A percentile compares a stretch with the other conserved stretches of the same genome.
These are phyloP conservation scores for Ageneiosus marmoratus DNA, from an alignment of 2,113 vertebrate species.

Conservation along the genomic window DNA sequence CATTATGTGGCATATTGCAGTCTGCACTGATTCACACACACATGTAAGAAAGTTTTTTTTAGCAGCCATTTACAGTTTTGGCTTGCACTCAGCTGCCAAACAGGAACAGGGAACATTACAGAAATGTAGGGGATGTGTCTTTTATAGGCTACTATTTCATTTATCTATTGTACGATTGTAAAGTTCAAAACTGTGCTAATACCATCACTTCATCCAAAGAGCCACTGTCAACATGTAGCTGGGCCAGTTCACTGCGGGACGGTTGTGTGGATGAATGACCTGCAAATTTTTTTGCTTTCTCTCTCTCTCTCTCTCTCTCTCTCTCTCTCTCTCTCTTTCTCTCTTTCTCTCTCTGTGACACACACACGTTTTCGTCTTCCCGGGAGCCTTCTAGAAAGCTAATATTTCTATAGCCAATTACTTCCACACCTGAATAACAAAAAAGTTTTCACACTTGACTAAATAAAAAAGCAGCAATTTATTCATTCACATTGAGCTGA, in stretches of 20 bases:
- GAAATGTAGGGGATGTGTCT: neutral
- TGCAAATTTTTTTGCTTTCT: neutral
- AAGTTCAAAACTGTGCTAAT: constrained; percentile 5
- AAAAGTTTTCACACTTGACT: neutral
- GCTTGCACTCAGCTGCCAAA: neutral
- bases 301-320: neutral
- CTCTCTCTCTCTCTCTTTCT: neutral
- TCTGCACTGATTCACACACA: neutral
- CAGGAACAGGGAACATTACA: neutral
- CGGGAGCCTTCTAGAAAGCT: neutral
- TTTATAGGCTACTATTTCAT: constrained; percentile 9
- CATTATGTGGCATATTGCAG: neutral
- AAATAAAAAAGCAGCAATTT: neutral
- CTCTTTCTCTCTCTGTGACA: neutral
- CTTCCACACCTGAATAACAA: neutral
- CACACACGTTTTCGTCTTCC: neutral
- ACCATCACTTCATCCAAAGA: neutral
- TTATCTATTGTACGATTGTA: neutral
- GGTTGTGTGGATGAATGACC: neutral
- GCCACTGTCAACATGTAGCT: constrained; percentile 25
- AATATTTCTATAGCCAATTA: constrained; percentile 16
- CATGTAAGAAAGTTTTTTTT: neutral
- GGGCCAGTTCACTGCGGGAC: constrained; percentile 22
- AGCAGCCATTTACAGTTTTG: neutral
- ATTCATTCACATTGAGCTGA: neutral